Percentiles rank a stretch among this genome's conserved stretches.
Evolutionary conservation across 1,140 invertebrate genomes (phyloP).

Genomic region (Drosophila rhopaloa): DNA sequence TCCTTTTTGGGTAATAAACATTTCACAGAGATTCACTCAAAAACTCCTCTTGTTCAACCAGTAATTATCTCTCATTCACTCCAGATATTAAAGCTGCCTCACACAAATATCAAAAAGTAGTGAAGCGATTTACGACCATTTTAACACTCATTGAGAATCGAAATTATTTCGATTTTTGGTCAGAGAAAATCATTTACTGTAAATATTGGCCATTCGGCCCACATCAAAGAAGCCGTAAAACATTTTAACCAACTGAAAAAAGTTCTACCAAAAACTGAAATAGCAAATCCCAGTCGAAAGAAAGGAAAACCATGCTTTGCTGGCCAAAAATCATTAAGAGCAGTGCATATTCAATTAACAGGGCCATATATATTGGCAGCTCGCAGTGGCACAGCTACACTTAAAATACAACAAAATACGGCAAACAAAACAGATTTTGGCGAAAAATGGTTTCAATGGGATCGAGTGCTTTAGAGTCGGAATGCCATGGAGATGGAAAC

Average conservation of each 20-base stretch:
- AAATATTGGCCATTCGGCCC: conserved; percentile 42
- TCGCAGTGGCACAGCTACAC: conserved; percentile 20
- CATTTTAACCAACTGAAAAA: conserved; percentile 28
- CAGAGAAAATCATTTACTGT: conserved; percentile 28
- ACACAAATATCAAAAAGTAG: conserved; percentile 9
- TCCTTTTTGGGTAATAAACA: neutral
- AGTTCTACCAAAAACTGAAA: conserved; percentile 8
- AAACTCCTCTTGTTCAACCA: neutral
- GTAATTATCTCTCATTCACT: neutral
- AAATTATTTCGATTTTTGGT: conserved; percentile 7
- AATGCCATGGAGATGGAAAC: conserved; percentile 62
- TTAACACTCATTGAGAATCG: conserved; percentile 18
- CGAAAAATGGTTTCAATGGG: conserved; percentile 55
- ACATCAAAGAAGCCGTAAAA: conserved; percentile 61
- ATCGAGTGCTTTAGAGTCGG: conserved; percentile 48
- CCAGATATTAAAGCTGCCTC: neutral
- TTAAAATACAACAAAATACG: conserved; percentile 25
- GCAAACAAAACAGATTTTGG: conserved; percentile 42
- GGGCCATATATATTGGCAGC: conserved; percentile 42
- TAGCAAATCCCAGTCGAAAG: conserved; percentile 19
- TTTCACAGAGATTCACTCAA: neutral
- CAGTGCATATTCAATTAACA: conserved; percentile 79
- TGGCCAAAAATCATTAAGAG: conserved; percentile 57
- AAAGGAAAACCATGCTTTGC: conserved; percentile 36
- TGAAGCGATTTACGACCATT: conserved; percentile 3